phyloP scores from a whole-genome alignment of 2,888 invertebrate genomes.

The Clistopyga incitator region DNA sequence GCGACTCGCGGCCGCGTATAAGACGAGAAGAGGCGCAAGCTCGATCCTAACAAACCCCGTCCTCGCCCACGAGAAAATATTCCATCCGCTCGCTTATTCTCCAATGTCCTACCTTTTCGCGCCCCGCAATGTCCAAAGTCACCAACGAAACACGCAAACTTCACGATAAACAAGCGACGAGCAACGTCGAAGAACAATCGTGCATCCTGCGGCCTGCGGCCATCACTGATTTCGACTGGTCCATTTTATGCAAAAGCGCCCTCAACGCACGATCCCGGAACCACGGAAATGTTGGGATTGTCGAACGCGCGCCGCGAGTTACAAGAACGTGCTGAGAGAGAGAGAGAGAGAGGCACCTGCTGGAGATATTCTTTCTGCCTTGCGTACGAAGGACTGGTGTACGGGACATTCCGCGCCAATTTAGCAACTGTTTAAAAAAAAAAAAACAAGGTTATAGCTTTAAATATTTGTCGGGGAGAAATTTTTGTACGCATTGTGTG shows the following conservation, averaged over 20 bases:
- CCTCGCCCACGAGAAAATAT: not conserved
- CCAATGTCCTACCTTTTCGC: slow-evolving; percentile 48
- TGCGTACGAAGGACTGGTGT: too few relatives aligned
- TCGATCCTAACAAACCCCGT: not conserved
- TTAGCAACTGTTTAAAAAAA: too few relatives aligned
- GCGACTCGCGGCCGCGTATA: slow-evolving; percentile 41
- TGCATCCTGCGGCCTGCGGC: slow-evolving; percentile 76
- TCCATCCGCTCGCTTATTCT: not conserved
- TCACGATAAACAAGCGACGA: slow-evolving; percentile 74
- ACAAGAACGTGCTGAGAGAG: too few relatives aligned
- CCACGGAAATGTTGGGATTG: slow-evolving; percentile 16
- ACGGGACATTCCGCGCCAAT: too few relatives aligned
- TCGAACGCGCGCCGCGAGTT: too few relatives aligned
- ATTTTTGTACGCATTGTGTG: too few relatives aligned
- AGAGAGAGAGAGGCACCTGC: too few relatives aligned
- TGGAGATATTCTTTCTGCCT: too few relatives aligned
- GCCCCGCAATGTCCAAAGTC: not conserved
- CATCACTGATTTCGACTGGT: slow-evolving; percentile 79
- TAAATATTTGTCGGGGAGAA: too few relatives aligned
- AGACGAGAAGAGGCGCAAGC: not conserved
- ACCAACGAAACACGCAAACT: slow-evolving; percentile 45
- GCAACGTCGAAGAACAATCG: slow-evolving; percentile 70
- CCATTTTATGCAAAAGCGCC: slow-evolving; percentile 87
- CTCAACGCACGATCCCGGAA: slow-evolving; percentile 64
- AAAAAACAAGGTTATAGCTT: too few relatives aligned